Percentiles rank a stretch among this genome's conserved stretches.
These are phyloP conservation scores for Dendroctonus valens DNA, from an alignment of 1,140 invertebrate species.

Conservation along the genomic window DNA sequence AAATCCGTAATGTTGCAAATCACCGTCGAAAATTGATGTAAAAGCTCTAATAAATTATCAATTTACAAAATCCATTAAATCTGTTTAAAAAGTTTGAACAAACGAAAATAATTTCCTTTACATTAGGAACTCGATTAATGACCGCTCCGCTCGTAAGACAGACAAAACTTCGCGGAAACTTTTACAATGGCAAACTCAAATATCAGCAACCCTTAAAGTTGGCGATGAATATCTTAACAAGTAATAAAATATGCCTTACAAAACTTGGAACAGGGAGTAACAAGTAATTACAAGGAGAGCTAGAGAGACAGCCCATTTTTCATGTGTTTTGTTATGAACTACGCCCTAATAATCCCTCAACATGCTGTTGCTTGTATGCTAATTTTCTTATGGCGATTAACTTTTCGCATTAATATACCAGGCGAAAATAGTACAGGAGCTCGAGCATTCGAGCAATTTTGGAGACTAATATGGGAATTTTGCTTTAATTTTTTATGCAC, in stretches of 20 bases:
- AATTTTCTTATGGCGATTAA: constrained; percentile 28
- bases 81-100: no score
- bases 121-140: no score
- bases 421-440: constrained; percentile 17
- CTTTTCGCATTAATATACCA: constrained; percentile 22
- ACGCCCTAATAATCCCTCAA: constrained; percentile 29
- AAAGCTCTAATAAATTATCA: no score
- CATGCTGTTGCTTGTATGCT: constrained; percentile 25
- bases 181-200: no score
- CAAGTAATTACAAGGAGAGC: constrained; percentile 24
- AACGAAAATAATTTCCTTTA: no score
- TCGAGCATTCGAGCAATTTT: background rate
- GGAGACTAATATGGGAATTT: no score
- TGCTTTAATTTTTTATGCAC: no score
- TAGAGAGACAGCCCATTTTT: constrained; percentile 28
- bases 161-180: no score
- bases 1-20: no score
- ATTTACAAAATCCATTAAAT: no score
- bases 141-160: no score
- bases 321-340: constrained; percentile 26
- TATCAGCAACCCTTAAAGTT: constrained; percentile 9
- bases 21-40: no score
- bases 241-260: constrained; percentile 20
- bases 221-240: constrained; percentile 17
- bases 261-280: constrained; percentile 17